Conservation (phyloP, 2,888 invertebrate species). For the Stenurella melanura region DNA sequence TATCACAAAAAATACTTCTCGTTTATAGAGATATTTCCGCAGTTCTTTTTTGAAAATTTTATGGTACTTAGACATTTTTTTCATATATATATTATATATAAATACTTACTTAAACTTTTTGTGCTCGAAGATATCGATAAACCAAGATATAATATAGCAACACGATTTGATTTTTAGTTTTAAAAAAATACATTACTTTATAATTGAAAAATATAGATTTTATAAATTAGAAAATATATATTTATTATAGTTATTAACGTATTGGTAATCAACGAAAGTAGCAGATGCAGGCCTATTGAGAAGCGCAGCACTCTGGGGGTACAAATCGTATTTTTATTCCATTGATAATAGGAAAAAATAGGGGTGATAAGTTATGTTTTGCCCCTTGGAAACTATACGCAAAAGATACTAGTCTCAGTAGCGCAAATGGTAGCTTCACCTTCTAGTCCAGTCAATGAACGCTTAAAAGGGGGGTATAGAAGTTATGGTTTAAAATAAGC, state of each 20-base stretch:
- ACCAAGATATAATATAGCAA: conserved; percentile 39
- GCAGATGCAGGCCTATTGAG: conserved; percentile 3
- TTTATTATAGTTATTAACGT: conserved; percentile 24
- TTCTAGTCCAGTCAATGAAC: too few relatives aligned
- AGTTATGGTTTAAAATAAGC: too few relatives aligned
- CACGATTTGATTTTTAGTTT: conserved; percentile 41
- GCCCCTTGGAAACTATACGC: too few relatives aligned
- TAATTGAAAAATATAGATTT: conserved; percentile 48
- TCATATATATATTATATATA: conserved; percentile 46
- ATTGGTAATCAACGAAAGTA: conserved; percentile 19
- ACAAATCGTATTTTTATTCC: too few relatives aligned
- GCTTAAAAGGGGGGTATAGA: too few relatives aligned
- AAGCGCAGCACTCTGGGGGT: background rate
- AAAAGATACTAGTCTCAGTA: too few relatives aligned
- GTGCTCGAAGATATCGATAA: conserved; percentile 49
- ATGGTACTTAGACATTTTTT: conserved; percentile 52
- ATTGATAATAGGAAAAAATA: too few relatives aligned
- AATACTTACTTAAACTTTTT: conserved; percentile 49
- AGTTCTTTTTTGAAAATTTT: conserved; percentile 59
- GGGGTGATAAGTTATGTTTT: too few relatives aligned
- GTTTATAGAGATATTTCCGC: conserved; percentile 61
- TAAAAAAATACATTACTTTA: conserved; percentile 51
- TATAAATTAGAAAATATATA: conserved; percentile 33
- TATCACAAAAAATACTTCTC: conserved; percentile 72
- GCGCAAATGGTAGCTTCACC: too few relatives aligned